phyloP scores from a whole-genome alignment of 2,113 vertebrate genomes.

The Ahaetulla prasina region DNA sequence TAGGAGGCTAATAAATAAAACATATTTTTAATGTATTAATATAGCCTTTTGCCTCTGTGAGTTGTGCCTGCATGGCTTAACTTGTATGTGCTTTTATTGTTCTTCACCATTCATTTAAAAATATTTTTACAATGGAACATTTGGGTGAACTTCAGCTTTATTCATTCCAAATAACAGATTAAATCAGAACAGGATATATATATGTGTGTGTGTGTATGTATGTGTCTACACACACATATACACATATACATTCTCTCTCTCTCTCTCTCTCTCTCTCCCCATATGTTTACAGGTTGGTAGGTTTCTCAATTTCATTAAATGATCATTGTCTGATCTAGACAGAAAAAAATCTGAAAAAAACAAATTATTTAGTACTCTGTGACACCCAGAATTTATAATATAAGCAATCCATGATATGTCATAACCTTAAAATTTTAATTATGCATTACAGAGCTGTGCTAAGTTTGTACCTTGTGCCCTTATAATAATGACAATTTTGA shows the following conservation, averaged over 20 bases:
- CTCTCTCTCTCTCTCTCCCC: no score
- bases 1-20: background rate
- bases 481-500: no score
- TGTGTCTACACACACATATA: no score
- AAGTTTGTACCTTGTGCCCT: no score
- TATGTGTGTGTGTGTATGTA: no score
- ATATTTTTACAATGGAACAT: background rate
- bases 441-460: background rate
- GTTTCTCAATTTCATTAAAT: background rate
- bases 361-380: background rate
- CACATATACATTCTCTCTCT: no score
- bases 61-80: no score
- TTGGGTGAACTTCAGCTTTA: background rate
- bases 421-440: background rate
- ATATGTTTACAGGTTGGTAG: background rate
- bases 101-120: no score
- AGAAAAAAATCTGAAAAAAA: background rate
- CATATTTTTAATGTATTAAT: background rate
- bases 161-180: no score
- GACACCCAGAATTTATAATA: background rate
- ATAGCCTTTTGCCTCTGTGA: background rate
- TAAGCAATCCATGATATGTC: background rate
- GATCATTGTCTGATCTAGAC: background rate
- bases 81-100: no score
- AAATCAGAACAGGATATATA: no score